phyloP scores from a whole-genome alignment of 2,797 vertebrate species.

The Thamnophis elegans region DNA sequence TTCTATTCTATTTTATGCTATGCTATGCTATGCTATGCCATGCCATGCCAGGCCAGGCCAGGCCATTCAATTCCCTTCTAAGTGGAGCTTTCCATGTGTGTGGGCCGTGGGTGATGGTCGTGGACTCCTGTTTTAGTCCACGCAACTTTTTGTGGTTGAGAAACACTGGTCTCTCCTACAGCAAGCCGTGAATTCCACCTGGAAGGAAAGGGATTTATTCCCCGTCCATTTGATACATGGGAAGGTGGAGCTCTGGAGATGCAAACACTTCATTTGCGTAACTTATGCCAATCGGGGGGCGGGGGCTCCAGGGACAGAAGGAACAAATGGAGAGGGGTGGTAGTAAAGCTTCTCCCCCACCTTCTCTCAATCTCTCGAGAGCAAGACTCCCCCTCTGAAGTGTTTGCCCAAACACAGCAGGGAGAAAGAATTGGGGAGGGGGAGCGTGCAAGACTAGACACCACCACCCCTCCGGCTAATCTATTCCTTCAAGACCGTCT shows the following conservation, averaged over 20 bases:
- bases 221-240: not conserved
- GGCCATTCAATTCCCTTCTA: too few relatives aligned
- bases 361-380: constrained; percentile 2
- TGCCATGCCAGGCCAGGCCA: too few relatives aligned
- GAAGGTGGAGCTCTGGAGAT: not conserved
- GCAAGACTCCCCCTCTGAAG: constrained; percentile 56
- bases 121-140: not conserved
- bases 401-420: constrained; percentile 68
- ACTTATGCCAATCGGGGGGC: not conserved
- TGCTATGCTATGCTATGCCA: too few relatives aligned
- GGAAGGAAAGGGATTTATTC: not conserved
- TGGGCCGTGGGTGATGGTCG: too few relatives aligned
- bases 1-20: too few relatives aligned
- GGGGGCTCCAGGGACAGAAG: not conserved
- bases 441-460: constrained; percentile 49
- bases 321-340: not conserved
- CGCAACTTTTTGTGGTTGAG: not conserved
- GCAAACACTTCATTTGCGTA: not conserved
- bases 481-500: constrained; percentile 63
- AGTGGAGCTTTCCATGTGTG: too few relatives aligned
- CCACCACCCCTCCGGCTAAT: constrained; percentile 63
- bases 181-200: not conserved
- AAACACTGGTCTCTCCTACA: not conserved
- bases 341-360: not conserved
- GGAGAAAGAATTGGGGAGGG: not conserved